A percentile compares a stretch with the other conserved stretches of the same genome.
Evolutionary conservation across 2,888 invertebrate species (phyloP).

Genomic region (Mythimna loreyi): DNA sequence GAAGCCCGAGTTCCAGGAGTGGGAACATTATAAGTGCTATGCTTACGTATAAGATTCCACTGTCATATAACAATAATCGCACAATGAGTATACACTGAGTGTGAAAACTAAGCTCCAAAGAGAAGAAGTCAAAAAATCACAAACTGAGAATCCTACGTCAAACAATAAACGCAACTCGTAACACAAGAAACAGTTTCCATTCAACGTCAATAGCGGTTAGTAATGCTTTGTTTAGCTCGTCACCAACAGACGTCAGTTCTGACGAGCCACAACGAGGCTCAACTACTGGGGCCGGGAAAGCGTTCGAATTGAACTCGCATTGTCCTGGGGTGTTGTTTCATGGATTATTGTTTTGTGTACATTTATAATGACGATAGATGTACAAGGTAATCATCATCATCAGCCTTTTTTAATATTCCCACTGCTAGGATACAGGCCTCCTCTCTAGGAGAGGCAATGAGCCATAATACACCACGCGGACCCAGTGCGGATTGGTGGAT

Average conservation of each 20-base stretch:
- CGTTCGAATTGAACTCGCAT: not conserved
- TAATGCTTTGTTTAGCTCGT: not conserved
- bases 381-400: no score
- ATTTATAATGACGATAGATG: not conserved
- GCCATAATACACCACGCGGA: no score
- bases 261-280: not conserved
- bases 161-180: not conserved
- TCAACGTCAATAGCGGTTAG: constrained; percentile 10
- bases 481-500: no score
- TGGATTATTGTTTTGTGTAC: not conserved
- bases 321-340: not conserved
- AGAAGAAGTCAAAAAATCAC: not conserved
- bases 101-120: no score
- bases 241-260: not conserved
- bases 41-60: no score
- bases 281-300: not conserved
- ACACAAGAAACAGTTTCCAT: constrained; percentile 5
- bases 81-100: no score
- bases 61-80: not conserved
- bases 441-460: no score
- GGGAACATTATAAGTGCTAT: no score
- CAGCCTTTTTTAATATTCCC: no score
- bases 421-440: no score
- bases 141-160: not conserved
- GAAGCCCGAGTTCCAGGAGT: no score